A percentile compares a stretch with the other conserved stretches of the same genome.
Conservation (phyloP, 2,113 vertebrate genomes). For the Polyodon spathula region DNA sequence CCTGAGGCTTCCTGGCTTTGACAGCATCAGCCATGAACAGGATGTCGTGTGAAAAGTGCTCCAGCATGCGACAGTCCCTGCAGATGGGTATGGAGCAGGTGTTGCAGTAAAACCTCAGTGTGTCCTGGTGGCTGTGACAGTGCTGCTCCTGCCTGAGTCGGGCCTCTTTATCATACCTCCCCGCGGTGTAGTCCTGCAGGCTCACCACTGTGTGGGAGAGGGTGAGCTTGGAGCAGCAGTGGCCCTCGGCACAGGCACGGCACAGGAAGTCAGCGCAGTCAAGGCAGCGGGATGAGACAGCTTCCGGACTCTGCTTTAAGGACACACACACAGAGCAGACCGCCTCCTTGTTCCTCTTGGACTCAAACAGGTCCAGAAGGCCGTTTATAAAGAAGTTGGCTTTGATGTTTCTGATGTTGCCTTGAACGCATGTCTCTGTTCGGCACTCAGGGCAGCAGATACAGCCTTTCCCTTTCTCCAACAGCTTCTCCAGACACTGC, state of each 20-base stretch:
- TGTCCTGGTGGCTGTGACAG: constrained; percentile 15
- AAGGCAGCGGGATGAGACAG: too few relatives aligned
- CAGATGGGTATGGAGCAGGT: constrained; percentile 23
- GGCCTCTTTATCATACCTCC: constrained; percentile 12
- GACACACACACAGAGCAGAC: too few relatives aligned
- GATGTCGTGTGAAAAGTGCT: constrained; percentile 20
- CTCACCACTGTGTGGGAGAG: constrained; percentile 16
- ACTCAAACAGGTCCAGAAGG: too few relatives aligned
- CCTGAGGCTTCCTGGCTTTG: constrained; percentile 10
- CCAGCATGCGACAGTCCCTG: constrained; percentile 18
- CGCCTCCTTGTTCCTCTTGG: too few relatives aligned
- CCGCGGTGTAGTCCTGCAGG: constrained; percentile 10
- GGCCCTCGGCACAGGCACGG: constrained; percentile 12
- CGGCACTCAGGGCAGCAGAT: constrained; percentile 15
- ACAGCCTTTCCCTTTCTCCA: background rate
- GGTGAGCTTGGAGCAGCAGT: constrained; percentile 16
- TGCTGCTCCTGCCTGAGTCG: constrained; percentile 13
- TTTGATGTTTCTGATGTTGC: background rate
- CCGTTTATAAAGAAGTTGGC: constrained; percentile 18
- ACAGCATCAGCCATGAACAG: constrained; percentile 19
- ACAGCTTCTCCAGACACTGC: constrained; percentile 2
- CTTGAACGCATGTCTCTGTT: background rate
- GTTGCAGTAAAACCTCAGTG: constrained; percentile 18
- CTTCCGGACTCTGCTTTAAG: background rate
- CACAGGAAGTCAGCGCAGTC: too few relatives aligned